Base-by-base conservation (phyloP, 2,888 invertebrate species). In the Galeopsomyia nigrocyanea region DNA sequence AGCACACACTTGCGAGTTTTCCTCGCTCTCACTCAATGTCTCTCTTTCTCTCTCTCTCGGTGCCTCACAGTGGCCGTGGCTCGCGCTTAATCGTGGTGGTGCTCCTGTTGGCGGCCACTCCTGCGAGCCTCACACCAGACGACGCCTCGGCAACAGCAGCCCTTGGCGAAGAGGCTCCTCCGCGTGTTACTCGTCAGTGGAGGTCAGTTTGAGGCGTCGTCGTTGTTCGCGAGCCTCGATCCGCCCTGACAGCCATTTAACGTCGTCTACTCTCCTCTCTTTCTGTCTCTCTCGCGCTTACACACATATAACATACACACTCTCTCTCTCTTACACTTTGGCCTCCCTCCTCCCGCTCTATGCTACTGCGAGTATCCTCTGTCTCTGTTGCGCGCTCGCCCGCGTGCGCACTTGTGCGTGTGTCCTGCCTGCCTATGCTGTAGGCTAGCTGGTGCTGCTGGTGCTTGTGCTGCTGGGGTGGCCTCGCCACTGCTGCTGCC, bases 241-340 rank as follows among this genome's bases (percentile, higher is more conserved):
- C 71, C 71, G 67, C 71, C 74, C 74, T 74, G 74, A 71, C 71
- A 74, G 70, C 74, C 74, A 74, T 74, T 74, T 74, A 74, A 73
- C 73, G 69, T 70, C 66, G 66, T 58, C 73, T 68, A 53, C 61
- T 61, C 50, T 70, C 50, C 46, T 51, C 49, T 51, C 51, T 67
- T 49, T 60, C 55, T 55, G 19, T 31, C 60, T 22, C 46, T 7
- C 9, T 3, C 46, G 56, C 22, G 16, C 47, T 19, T n/a, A 10
- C 39, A 10, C 39, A 10, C 39, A 10, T 7, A n/a, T n/a, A n/a
- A 10, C 39, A n/a, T n/a, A n/a, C 51, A n/a, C 51, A 1, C 31
- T 58, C 72, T 46, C 22, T 57, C 53, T 22, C 47, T 50, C 46
- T 22, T 67, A 39, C 39, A 39, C 39, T 39, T 39, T 39, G 10